phyloP scores from a whole-genome alignment of 2,113 vertebrate genomes.

The Platysternon megacephalum region DNA sequence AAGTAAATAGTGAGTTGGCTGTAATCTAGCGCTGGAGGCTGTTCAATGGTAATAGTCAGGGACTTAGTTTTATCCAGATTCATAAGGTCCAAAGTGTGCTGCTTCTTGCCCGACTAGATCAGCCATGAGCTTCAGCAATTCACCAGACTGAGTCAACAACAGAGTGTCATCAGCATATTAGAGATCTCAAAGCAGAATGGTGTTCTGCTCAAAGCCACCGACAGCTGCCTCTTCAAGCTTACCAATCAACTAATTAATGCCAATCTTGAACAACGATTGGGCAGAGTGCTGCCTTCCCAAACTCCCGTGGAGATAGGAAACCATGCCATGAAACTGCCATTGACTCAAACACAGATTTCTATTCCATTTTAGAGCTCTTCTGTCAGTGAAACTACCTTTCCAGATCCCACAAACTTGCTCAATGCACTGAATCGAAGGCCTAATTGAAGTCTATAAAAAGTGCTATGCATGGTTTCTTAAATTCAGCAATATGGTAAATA shows the following conservation, averaged over 20 bases:
- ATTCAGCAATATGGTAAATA: too few species aligned
- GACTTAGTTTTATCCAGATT: background rate
- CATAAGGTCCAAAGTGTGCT: background rate
- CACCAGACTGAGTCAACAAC: background rate
- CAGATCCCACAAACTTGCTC: too few species aligned
- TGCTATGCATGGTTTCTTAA: too few species aligned
- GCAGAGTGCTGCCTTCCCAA: background rate
- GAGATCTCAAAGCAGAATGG: background rate
- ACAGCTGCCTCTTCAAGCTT: background rate
- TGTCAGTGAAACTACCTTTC: too few species aligned
- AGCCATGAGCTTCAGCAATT: background rate
- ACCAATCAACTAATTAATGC: background rate
- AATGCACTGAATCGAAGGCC: too few species aligned
- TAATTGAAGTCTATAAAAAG: too few species aligned
- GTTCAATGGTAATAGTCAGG: too few species aligned
- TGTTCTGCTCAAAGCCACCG: background rate
- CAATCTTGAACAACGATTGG: background rate
- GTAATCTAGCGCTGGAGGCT: too few species aligned
- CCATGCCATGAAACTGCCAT: fast-evolving
- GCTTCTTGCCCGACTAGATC: background rate
- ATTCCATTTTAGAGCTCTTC: too few species aligned
- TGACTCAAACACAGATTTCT: background rate
- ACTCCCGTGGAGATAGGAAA: background rate
- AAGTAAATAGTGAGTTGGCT: too few species aligned
- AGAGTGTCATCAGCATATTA: background rate